A percentile compares a stretch with the other conserved stretches of the same genome.
Conservation (phyloP, 2,113 vertebrate species). For the Forbesichthys papilliferus region DNA sequence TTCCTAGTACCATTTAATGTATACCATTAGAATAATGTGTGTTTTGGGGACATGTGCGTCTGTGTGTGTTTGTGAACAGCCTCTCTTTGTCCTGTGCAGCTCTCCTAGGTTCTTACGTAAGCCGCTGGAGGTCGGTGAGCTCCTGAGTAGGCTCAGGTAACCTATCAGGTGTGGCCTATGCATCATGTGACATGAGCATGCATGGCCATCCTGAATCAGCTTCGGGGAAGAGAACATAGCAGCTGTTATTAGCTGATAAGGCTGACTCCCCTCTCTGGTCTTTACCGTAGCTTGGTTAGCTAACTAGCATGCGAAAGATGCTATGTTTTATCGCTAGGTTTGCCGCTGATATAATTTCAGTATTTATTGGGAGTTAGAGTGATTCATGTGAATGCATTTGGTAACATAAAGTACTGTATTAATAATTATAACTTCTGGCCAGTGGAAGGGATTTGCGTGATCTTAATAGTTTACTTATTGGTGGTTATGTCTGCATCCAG, state of each 20-base stretch:
- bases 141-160: constrained; percentile 82
- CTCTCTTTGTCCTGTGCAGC: constrained; percentile 72
- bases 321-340: constrained; percentile 3
- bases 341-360: neutral
- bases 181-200: constrained; percentile 52
- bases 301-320: constrained; percentile 15
- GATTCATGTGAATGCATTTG: too few relatives aligned
- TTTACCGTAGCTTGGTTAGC: constrained; percentile 29
- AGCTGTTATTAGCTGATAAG: constrained; percentile 2
- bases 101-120: constrained; percentile 74
- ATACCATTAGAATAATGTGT: neutral
- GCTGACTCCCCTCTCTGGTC: constrained; percentile 15
- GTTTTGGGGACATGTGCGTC: constrained; percentile 4
- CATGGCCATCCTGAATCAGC: constrained; percentile 49
- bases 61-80: constrained; percentile 37
- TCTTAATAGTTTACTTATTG: too few relatives aligned
- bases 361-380: too few relatives aligned
- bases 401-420: too few relatives aligned
- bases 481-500: too few relatives aligned
- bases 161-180: constrained; percentile 46
- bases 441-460: too few relatives aligned
- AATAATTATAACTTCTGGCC: too few relatives aligned
- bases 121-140: constrained; percentile 71
- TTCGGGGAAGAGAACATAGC: neutral
- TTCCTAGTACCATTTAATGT: neutral